Conservation (phyloP, 2,113 vertebrate species). For the Eupsittula cactorum region DNA sequence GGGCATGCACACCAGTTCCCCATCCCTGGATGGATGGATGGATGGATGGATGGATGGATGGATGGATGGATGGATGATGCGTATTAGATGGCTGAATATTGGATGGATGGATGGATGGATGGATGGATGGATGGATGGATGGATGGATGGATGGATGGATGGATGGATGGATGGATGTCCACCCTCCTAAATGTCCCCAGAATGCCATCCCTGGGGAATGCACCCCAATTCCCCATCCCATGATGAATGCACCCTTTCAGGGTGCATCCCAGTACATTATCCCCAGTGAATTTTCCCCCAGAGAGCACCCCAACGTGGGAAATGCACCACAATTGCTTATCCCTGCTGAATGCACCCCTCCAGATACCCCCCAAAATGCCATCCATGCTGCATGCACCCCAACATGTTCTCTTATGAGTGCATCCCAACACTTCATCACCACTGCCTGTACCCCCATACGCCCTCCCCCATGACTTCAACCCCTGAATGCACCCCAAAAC, state of each 20-base stretch:
- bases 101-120: too few species aligned
- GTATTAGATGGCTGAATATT: too few species aligned
- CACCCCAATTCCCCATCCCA: background rate
- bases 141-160: too few species aligned
- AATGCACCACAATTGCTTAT: background rate
- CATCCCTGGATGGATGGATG: too few species aligned
- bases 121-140: background rate
- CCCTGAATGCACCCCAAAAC: background rate
- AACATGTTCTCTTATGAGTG: too few species aligned
- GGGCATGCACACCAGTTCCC: background rate
- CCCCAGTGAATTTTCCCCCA: too few species aligned
- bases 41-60: too few species aligned
- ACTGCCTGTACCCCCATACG: background rate
- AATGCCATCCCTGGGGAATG: background rate
- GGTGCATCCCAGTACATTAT: fast-evolving
- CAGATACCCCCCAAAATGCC: background rate
- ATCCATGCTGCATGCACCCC: background rate
- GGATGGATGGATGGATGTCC: background rate
- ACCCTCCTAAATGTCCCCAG: fast-evolving
- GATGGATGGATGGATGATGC: too few species aligned
- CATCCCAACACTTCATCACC: background rate
- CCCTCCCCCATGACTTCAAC: background rate
- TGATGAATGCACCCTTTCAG: too few species aligned
- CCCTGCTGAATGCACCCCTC: background rate
- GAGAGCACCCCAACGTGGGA: background rate